A percentile compares a stretch with the other conserved stretches of the same genome.
Evolutionary conservation across 2,888 invertebrate species (phyloP).

Genomic region (Ectemnius continuus): DNA sequence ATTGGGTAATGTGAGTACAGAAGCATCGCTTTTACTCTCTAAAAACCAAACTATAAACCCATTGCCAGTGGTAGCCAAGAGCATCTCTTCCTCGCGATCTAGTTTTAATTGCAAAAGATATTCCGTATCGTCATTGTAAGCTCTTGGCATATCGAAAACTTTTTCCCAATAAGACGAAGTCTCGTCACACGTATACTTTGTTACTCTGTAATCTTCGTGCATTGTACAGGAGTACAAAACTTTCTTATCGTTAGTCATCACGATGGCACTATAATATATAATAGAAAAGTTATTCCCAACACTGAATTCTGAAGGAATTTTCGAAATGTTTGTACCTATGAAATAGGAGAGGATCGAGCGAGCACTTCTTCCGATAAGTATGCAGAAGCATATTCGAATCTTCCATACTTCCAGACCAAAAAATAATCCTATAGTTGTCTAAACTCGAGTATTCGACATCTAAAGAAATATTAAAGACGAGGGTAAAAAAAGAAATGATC

Average conservation of each 20-base stretch:
- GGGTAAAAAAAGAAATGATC: constrained; percentile 1
- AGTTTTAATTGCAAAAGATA: constrained; percentile 90
- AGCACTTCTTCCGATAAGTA: constrained; percentile 80
- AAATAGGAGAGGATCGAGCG: constrained; percentile 81
- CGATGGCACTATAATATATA: constrained; percentile 80
- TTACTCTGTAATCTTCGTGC: constrained; percentile 81
- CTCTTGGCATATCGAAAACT: constrained; percentile 82
- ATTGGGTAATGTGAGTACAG: constrained; percentile 87
- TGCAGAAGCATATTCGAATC: constrained; percentile 85
- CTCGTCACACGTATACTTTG: constrained; percentile 79
- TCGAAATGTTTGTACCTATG: constrained; percentile 77
- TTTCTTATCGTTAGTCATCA: constrained; percentile 84
- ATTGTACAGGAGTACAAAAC: constrained; percentile 86
- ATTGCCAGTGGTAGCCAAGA: constrained; percentile 91
- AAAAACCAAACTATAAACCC: constrained; percentile 92
- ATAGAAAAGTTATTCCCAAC: not conserved
- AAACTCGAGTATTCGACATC: constrained; percentile 85
- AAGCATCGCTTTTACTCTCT: constrained; percentile 80
- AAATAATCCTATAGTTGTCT: constrained; percentile 85
- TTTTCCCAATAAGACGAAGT: constrained; percentile 82
- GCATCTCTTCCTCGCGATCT: constrained; percentile 88
- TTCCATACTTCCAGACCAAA: constrained; percentile 91
- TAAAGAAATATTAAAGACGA: constrained; percentile 69
- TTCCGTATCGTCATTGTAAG: constrained; percentile 86
- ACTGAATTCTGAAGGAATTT: not conserved